Base-by-base conservation (phyloP, 2,888 invertebrate genomes). In the Oxycera nigricornis region DNA sequence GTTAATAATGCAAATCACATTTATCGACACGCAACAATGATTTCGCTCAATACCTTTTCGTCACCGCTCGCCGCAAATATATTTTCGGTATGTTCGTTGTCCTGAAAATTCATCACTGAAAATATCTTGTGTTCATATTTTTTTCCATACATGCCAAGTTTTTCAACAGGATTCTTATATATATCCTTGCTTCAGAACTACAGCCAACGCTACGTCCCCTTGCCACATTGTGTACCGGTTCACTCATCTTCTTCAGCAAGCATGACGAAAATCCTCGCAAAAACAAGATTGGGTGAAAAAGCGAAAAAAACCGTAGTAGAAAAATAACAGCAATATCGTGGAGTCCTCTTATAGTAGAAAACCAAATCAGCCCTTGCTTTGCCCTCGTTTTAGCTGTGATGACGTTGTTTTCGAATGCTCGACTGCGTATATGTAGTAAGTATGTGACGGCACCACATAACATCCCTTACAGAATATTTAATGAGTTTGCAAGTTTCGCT, bases 1-100 rank as follows among this genome's bases (percentile, higher is more conserved):
- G 65, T 65, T 65, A 65, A 65, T 65, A 65, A 65, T 65, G 65
- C 65, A 65, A 65, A 65, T 65, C 65, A 65, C 65, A 65, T 65
- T 65, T 65, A 41, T 65, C 65, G 65, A 65, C 30, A 65, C 65
- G 65, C 65, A 65, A 65, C 65, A 65, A 65, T 65, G 65, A 65
- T 65, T 65, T 55, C 39, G 35, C 41, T 39, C 39, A 65, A 65
- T 41, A 65, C 20, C 65, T 31, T 65, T 65, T 65, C 65, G 26
- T 65, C 65, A 65, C 41, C 24, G 20, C 7, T 65, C 14, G 55
- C 24, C 17, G 9, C 24, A 62, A 4, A 14, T 46, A 46, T 46
- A 46, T 46, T 46, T n/a, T n/a, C n/a, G n/a, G 46, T 46, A 46
- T 14, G 17, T 46, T 46, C 46, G 24, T 22, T 39, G 41, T 65